Evolutionary conservation across 2,888 invertebrate genomes (phyloP), one percentile per base, ranked within the genome.

Genomic region (Micoletzkya japonica): DNA sequence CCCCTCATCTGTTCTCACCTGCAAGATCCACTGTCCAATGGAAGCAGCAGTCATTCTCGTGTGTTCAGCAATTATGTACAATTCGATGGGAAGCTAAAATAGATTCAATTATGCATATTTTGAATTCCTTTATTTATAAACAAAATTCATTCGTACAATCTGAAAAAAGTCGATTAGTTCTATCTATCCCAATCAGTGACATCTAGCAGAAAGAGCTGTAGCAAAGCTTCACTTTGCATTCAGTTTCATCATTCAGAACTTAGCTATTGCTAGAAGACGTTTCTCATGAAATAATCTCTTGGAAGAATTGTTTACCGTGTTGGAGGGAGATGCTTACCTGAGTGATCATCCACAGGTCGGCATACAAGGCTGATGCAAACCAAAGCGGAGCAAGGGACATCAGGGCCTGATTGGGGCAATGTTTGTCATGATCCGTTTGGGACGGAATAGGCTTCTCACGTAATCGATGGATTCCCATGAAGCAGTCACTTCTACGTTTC

Each of bases 401-500:
- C 14, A 67, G 67, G 34, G 34, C 49, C 67, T 67, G 39, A 39
- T 39, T 17, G n/a, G 14, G 44, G 32, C 10, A 0, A 49, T 30
- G 0, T 2, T 1, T 28, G 1, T 2, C 17, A 30, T 61, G n/a
- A n/a, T n/a, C n/a, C n/a, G n/a, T n/a, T n/a, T n/a, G n/a, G n/a
- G n/a, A n/a, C n/a, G n/a, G n/a, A 14, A 17, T 7, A n/a, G 32
- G 4, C n/a, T 20, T 14, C 81, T 74, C 58, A 85, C 84, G 71
- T 82, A 81, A 69, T 85, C 84, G 44, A 84, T 84, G 44, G 79
- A 80, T 59, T 84, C 84, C 84, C 84, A 84, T 49, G 81, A 79
- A 2, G 84, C 84, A 37, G 83, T 82, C 20, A 82, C 79, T 54
- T 81, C 73, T 2, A 82, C 78, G 37, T 74, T 68, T 32, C 76